A percentile compares a stretch with the other conserved stretches of the same genome.
These are phyloP conservation scores for Drosophila trichaetosa DNA, from an alignment of 2,888 invertebrate genomes.

Conservation along the genomic window DNA sequence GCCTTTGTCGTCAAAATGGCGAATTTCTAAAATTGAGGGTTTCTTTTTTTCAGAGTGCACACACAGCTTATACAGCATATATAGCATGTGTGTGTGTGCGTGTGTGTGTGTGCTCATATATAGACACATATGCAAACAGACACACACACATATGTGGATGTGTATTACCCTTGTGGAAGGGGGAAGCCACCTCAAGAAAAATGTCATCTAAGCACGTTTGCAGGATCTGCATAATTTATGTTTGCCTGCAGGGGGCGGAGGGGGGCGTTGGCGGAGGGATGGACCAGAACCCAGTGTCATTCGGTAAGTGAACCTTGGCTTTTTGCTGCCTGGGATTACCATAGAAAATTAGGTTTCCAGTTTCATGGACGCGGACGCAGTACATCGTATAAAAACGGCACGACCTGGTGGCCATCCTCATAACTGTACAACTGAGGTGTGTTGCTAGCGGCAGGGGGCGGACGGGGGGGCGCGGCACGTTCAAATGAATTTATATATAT, in stretches of 20 bases:
- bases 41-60: background rate
- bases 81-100: background rate
- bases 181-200: conserved; percentile 36
- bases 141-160: conserved; percentile 7
- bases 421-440: conserved; percentile 57
- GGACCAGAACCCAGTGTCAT: conserved; percentile 8
- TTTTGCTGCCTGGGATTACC: conserved; percentile 75
- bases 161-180: conserved; percentile 64
- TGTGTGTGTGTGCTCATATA: conserved; percentile 6
- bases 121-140: background rate
- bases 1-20: background rate
- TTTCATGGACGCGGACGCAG: conserved; percentile 73
- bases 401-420: conserved; percentile 74
- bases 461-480: conserved; percentile 39
- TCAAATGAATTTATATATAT: conserved; percentile 77
- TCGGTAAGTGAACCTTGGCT: conserved; percentile 40
- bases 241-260: conserved; percentile 49
- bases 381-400: conserved; percentile 73
- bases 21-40: background rate
- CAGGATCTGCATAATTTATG: conserved; percentile 83
- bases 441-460: background rate
- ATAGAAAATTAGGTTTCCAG: conserved; percentile 82
- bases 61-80: background rate
- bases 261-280: background rate
- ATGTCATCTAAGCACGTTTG: conserved; percentile 82